Conservation (phyloP, 1,140 invertebrate genomes). For the Oscheius sp. region DNA sequence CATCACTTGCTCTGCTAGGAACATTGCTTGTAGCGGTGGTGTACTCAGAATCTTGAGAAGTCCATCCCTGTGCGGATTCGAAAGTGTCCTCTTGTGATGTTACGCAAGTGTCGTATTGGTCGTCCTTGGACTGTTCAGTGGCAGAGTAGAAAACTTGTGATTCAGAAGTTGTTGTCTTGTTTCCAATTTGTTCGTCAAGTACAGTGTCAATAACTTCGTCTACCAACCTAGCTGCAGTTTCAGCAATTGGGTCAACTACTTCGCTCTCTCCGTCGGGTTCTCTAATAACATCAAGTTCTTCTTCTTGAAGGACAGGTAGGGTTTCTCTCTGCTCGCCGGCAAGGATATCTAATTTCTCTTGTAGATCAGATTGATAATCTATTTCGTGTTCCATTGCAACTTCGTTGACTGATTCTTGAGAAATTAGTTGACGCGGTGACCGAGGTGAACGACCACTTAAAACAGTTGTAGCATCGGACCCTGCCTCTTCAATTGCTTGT, state of each 20-base stretch:
- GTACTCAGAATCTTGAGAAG: conserved; percentile 35
- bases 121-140: conserved; percentile 25
- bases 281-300: conserved; percentile 27
- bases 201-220: conserved; percentile 18
- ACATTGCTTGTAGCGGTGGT: conserved; percentile 24
- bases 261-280: conserved; percentile 29
- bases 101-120: conserved; percentile 34
- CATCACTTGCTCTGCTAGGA: conserved; percentile 14
- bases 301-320: conserved; percentile 18
- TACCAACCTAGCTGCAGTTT: conserved; percentile 18
- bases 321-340: conserved; percentile 19
- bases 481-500: conserved; percentile 24
- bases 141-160: conserved; percentile 17
- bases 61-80: conserved; percentile 37
- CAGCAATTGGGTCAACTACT: conserved; percentile 13
- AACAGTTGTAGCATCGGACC: conserved; percentile 4
- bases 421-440: background rate
- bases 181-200: conserved; percentile 4
- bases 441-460: background rate
- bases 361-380: conserved; percentile 29
- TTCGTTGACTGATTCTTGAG: conserved; percentile 34
- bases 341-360: conserved; percentile 33
- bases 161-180: conserved; percentile 5
- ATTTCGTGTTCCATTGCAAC: conserved; percentile 35
- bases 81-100: conserved; percentile 37